A percentile compares a stretch with the other conserved stretches of the same genome.
These are phyloP conservation scores for Drosophila pseudoananassae DNA, from an alignment of 1,140 invertebrate genomes.

Conservation along the genomic window DNA sequence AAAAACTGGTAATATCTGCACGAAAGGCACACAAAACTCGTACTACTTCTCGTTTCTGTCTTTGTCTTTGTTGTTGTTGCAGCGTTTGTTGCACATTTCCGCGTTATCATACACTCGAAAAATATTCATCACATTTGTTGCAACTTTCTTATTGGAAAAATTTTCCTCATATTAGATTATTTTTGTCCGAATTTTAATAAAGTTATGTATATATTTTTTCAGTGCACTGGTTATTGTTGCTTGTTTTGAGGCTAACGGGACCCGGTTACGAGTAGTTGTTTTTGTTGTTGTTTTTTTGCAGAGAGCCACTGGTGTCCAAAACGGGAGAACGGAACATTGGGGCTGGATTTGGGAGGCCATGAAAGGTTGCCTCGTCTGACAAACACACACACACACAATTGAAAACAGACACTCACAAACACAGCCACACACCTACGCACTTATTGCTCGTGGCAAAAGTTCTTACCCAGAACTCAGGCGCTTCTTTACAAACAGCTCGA, in stretches of 20 bases:
- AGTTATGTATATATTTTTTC: background rate
- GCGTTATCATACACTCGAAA: conserved; percentile 38
- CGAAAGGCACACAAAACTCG: conserved; percentile 52
- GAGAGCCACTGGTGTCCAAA: conserved; percentile 38
- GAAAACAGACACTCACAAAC: conserved; percentile 27
- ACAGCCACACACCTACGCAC: conserved; percentile 43
- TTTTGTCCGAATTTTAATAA: background rate
- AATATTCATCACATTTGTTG: conserved; percentile 7
- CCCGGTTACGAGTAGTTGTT: conserved; percentile 32
- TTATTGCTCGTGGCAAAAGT: conserved; percentile 54
- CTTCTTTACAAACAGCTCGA: conserved; percentile 75
- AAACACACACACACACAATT: conserved; percentile 20
- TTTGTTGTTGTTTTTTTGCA: conserved; percentile 25
- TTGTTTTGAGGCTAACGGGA: conserved; percentile 28
- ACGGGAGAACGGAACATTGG: conserved; percentile 6
- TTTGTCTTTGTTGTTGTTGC: conserved; percentile 9
- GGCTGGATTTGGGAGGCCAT: conserved; percentile 3
- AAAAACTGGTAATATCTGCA: conserved; percentile 72
- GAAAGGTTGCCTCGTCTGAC: conserved; percentile 20
- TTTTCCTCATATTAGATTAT: background rate
- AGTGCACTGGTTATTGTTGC: conserved; percentile 14
- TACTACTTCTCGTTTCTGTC: conserved; percentile 30
- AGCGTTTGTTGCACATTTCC: conserved; percentile 56
- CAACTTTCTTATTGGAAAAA: background rate
- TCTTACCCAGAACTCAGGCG: conserved; percentile 76